A percentile compares a stretch with the other conserved stretches of the same genome.
Evolutionary conservation across 2,888 invertebrate species (phyloP).

Genomic region (Keiferia lycopersicella): DNA sequence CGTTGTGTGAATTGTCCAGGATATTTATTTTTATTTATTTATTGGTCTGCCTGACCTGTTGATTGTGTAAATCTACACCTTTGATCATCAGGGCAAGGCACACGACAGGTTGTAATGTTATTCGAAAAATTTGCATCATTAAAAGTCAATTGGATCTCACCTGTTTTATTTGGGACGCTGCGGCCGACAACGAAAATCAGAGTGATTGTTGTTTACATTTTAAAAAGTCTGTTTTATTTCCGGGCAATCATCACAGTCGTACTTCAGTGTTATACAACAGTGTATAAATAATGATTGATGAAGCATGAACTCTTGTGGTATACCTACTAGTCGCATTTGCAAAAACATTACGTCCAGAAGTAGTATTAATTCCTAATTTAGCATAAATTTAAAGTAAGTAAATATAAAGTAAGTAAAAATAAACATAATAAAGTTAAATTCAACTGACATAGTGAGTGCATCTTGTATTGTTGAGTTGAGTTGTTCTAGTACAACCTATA

Average conservation of each 20-base stretch:
- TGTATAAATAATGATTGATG: too few relatives aligned
- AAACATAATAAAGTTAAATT: too few relatives aligned
- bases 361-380: too few relatives aligned
- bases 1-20: too few relatives aligned
- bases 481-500: too few relatives aligned
- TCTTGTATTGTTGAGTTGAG: too few relatives aligned
- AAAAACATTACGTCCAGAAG: too few relatives aligned
- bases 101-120: conserved; percentile 50
- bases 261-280: too few relatives aligned
- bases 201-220: conserved; percentile 25
- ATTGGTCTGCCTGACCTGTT: conserved; percentile 41
- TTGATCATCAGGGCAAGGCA: conserved; percentile 55
- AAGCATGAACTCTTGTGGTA: background rate
- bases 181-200: conserved; percentile 47
- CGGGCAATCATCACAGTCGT: background rate
- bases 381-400: too few relatives aligned
- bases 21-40: too few relatives aligned
- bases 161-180: conserved; percentile 51
- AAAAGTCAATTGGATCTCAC: conserved; percentile 66
- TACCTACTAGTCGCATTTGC: background rate
- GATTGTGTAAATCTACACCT: conserved; percentile 59
- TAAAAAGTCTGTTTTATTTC: background rate
- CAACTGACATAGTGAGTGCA: too few relatives aligned
- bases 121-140: conserved; percentile 66
- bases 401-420: too few relatives aligned